Evolutionary conservation across 1,140 invertebrate species (phyloP).

Genomic region (Penaeus vannamei): DNA sequence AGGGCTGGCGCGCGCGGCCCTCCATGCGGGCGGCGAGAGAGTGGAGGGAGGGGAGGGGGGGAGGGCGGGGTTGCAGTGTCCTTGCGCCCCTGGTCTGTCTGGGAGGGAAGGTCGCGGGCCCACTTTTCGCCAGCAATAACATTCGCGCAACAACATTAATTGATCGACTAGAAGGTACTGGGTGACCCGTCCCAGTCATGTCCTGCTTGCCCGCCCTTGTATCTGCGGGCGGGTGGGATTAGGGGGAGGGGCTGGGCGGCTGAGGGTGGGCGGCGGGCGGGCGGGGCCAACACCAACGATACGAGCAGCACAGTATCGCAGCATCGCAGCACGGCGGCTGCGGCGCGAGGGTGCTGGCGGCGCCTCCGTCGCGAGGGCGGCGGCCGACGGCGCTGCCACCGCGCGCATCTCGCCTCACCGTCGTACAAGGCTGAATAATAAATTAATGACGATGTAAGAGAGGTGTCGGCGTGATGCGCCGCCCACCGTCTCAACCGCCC

Average conservation of each 20-base stretch:
- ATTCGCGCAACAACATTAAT: conserved; percentile 54
- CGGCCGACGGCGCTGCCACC: too few species aligned
- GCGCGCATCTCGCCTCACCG: too few species aligned
- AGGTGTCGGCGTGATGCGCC: conserved; percentile 18
- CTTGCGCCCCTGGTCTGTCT: not conserved
- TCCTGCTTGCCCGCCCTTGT: conserved; percentile 1
- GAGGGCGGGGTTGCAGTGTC: not conserved
- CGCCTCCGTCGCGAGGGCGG: too few species aligned
- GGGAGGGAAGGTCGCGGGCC: conserved; percentile 19
- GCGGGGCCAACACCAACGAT: conserved; percentile 16
- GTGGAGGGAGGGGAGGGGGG: conserved; percentile 1
- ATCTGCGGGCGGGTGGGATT: not conserved
- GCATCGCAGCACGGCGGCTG: too few species aligned
- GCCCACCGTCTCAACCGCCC: conserved; percentile 35
- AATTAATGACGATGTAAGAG: conserved; percentile 50
- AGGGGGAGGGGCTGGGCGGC: conserved; percentile 33
- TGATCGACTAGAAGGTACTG: conserved; percentile 65
- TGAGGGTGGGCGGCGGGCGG: not conserved
- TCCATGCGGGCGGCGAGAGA: too few species aligned
- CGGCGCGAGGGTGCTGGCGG: too few species aligned
- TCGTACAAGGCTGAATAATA: conserved; percentile 28
- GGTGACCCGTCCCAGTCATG: conserved; percentile 41
- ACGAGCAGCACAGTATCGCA: not conserved
- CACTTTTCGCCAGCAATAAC: conserved; percentile 54
- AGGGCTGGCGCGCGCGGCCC: too few species aligned